Evolutionary conservation across 2,113 vertebrate genomes (phyloP).

Genomic region (Oncorhynchus gorbuscha): DNA sequence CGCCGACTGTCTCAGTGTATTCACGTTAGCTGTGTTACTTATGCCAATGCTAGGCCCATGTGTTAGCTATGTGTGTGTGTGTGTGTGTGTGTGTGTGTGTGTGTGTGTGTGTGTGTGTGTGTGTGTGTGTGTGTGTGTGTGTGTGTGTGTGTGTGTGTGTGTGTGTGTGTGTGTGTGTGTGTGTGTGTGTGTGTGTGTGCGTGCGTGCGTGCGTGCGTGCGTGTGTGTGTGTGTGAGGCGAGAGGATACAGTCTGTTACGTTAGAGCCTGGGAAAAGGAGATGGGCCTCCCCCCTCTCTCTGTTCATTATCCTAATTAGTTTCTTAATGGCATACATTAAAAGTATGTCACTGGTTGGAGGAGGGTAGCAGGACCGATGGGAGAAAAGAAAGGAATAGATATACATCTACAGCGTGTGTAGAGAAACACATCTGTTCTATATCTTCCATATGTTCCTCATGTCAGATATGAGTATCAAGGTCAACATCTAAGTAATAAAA

Average conservation of each 20-base stretch:
- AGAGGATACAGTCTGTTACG: neutral
- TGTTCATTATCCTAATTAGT: conserved; percentile 15
- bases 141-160: neutral
- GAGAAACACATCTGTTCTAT: neutral
- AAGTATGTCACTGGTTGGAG: conserved; percentile 3
- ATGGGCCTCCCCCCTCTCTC: neutral
- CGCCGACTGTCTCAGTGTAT: neutral
- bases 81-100: too few relatives aligned
- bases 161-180: too few relatives aligned
- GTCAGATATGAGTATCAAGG: neutral
- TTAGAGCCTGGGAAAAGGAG: neutral
- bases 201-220: neutral
- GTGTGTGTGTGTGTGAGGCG: neutral
- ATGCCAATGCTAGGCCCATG: too few relatives aligned
- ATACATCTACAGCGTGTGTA: neutral
- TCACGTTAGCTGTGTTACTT: neutral
- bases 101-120: too few relatives aligned
- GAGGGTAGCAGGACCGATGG: neutral
- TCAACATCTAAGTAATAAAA: neutral
- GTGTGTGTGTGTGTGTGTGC: too few relatives aligned
- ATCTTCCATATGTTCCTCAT: neutral
- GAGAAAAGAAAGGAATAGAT: neutral
- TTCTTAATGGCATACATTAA: conserved; percentile 21
- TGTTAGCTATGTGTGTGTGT: too few relatives aligned
- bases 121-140: too few relatives aligned